Conservation (phyloP, 2,797 vertebrate genomes). For the Coranthus polyacanthus region DNA sequence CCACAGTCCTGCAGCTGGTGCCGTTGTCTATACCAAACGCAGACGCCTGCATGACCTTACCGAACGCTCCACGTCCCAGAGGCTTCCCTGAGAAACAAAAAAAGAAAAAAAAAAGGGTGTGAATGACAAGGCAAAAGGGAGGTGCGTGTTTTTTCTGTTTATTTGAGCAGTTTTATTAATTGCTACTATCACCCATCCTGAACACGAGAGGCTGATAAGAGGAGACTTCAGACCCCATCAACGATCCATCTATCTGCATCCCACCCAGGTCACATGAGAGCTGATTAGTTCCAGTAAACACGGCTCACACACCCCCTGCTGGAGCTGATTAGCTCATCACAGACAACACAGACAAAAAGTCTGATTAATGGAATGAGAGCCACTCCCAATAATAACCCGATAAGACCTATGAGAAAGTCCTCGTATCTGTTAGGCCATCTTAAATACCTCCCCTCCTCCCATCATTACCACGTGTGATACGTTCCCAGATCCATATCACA, state of each 20-base stretch:
- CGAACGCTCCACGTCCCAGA: constrained; percentile 93
- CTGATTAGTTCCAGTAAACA: constrained; percentile 80
- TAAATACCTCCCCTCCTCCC: constrained; percentile 38
- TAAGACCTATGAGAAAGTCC: constrained; percentile 80
- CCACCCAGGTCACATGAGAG: constrained; percentile 57
- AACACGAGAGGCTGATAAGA: constrained; percentile 58
- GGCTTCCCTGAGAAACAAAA: constrained; percentile 86
- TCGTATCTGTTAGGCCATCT: constrained; percentile 57
- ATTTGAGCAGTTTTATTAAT: constrained; percentile 56
- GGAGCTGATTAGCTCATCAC: constrained; percentile 67
- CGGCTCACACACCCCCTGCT: constrained; percentile 43
- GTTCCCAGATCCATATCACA: constrained; percentile 18
- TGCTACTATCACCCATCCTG: constrained; percentile 46
- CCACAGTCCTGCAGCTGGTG: constrained; percentile 91
- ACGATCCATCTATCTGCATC: constrained; percentile 46
- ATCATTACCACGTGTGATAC: constrained; percentile 1
- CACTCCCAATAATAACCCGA: constrained; percentile 78
- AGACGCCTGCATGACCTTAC: constrained; percentile 94
- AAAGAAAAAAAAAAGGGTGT: constrained; percentile 1
- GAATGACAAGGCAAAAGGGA: constrained; percentile 1
- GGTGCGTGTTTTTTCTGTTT: constrained; percentile 36
- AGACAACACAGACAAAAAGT: constrained; percentile 72
- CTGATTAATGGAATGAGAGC: constrained; percentile 79
- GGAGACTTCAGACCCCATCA: constrained; percentile 45
- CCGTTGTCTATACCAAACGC: constrained; percentile 92